Base-by-base conservation (phyloP, 2,888 invertebrate species). In the Camponotus fellah region DNA sequence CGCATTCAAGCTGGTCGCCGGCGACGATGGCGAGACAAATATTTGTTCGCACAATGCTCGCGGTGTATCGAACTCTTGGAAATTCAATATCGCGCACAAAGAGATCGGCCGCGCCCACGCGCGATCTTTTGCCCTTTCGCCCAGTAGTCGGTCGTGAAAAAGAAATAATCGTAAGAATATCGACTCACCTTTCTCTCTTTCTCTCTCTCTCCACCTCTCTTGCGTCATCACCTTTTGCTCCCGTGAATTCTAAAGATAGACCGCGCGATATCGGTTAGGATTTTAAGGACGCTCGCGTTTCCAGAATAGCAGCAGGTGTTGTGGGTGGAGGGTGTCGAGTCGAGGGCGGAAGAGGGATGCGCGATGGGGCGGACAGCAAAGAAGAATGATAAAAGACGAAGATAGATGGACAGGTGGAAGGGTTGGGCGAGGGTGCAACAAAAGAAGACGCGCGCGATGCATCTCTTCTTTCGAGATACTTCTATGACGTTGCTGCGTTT, bases 401-500 rank as follows among this genome's bases (percentile, higher is more conserved):
- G 75, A 68, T 65, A 37, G 85, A 65, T 53, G 75, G 82, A 69
- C 69, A 49, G 75, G 58, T 62, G 65, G 74, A 43, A 72, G 65
- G 56, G 74, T 64, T 26, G 62, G n/a, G 49, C 34, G 68, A 66
- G 68, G 76, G 82, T 56, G 85, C 84, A 83, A 89, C 91, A 90
- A 90, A 89, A 88, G 91, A 86, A 72, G 43, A 12, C 46, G 79
- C 58, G 69, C 90, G 85, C 86, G 79, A 83, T 79, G 76, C 86
- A 83, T 85, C 85, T 88, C 87, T 79, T 84, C 83, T 91, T 91
- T 91, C 91, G 90, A 87, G 85, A 90, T 86, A 91, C 91, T 91
- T 91, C 90, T 91, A 91, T 91, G 91, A 91, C 89, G 91, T 88
- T 88, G 88, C 91, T 87, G 84, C 89, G 89, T 91, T 91, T 91